Evolutionary conservation across 2,888 invertebrate genomes (phyloP).

Genomic region (Nomada hirtipes): DNA sequence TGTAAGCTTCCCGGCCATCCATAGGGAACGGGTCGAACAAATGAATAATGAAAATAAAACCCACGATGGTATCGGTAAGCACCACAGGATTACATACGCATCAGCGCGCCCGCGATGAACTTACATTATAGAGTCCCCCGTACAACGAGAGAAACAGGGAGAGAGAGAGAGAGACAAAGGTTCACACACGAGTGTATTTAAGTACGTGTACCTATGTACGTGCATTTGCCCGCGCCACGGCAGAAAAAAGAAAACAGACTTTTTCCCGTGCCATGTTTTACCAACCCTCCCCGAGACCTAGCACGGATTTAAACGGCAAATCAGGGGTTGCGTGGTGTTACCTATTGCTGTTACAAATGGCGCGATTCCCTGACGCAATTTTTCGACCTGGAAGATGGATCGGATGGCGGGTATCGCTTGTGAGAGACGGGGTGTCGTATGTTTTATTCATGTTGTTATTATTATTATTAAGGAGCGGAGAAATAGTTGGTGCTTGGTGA

Average conservation of each 20-base stretch:
- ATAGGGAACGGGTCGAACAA: slow-evolving; percentile 79
- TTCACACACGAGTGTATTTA: slow-evolving; percentile 20
- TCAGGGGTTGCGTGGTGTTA: slow-evolving; percentile 31
- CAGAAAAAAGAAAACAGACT: slow-evolving; percentile 58
- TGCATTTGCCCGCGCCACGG: slow-evolving; percentile 38
- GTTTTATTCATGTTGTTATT: no score
- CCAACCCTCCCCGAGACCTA: slow-evolving; percentile 32
- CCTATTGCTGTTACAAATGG: slow-evolving; percentile 55
- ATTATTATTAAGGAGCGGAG: no score
- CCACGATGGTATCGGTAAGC: slow-evolving; percentile 82
- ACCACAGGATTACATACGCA: slow-evolving; percentile 82
- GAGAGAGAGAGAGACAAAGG: not conserved
- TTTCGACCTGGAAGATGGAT: slow-evolving; percentile 26
- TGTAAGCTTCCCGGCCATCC: slow-evolving; percentile 78
- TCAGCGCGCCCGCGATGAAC: slow-evolving; percentile 81
- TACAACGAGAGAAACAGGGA: slow-evolving; percentile 3
- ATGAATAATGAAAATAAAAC: slow-evolving; percentile 84
- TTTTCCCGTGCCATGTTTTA: slow-evolving; percentile 31
- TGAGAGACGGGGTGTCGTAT: no score
- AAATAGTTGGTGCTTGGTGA: no score
- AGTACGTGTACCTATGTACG: slow-evolving; percentile 32
- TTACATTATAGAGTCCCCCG: slow-evolving; percentile 70
- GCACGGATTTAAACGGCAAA: slow-evolving; percentile 65
- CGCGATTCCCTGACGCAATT: slow-evolving; percentile 39
- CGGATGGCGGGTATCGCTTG: not conserved